These are phyloP conservation scores for Bos taurus DNA, from an alignment of 2,113 vertebrate genomes.

Conservation along the genomic window ARS-UCD2.0 NC_037351.1:3877501-3878000, in stretches of 20 bases:
- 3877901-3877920: background rate
- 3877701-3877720: constrained; percentile 2
- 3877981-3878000: background rate
- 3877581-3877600: background rate
- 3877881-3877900: background rate
- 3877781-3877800: background rate
- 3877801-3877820: background rate
- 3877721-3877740: background rate
- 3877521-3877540: background rate
- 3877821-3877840: constrained; percentile 45
- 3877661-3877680: background rate
- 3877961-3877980: background rate
- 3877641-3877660: constrained; percentile 19
- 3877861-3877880: background rate
- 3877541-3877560: background rate
- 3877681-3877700: background rate
- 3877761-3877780: constrained; percentile 3
- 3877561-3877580: background rate
- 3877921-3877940: background rate
- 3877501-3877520: background rate
- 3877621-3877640: background rate
- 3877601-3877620: background rate
- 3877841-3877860: background rate
- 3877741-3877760: background rate
- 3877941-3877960: background rate